Conservation (phyloP, 2,113 vertebrate genomes). For the Chroicocephalus ridibundus region DNA sequence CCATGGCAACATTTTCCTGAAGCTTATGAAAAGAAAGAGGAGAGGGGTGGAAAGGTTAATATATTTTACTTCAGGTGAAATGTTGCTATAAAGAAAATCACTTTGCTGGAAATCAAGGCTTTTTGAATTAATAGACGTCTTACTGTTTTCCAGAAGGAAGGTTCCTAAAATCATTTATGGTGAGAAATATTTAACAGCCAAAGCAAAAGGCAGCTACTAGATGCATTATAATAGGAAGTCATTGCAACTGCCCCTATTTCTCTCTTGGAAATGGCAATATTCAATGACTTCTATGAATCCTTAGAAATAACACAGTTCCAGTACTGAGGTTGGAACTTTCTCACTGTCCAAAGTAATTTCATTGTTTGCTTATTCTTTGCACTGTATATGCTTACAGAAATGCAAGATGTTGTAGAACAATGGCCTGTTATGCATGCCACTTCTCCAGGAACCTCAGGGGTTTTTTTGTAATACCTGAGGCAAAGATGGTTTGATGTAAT, state of each 20-base stretch:
- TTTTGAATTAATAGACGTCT: not conserved
- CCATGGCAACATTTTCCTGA: not conserved
- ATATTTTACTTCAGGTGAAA: not conserved
- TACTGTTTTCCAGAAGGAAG: not conserved
- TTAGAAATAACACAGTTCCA: not conserved
- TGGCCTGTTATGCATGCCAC: not conserved
- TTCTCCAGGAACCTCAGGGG: not conserved
- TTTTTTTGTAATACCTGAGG: not conserved
- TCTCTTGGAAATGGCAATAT: not conserved
- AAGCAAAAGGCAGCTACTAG: not conserved
- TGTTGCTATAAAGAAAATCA: not conserved
- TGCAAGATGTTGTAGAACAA: not conserved
- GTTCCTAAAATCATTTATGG: not conserved
- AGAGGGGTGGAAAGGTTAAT: not conserved
- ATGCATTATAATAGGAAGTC: not conserved
- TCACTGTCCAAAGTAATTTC: not conserved
- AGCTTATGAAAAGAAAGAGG: not conserved
- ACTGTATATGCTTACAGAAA: not conserved
- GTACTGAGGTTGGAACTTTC: not conserved
- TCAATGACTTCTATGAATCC: not conserved
- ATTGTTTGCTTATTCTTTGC: not conserved
- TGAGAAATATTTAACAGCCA: not conserved
- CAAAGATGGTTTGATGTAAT: not conserved
- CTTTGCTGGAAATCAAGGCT: not conserved
- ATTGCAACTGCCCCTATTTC: not conserved